These are phyloP conservation scores for Cyanistes caeruleus DNA, from an alignment of 2,113 vertebrate species.

Conservation along the genomic window DNA sequence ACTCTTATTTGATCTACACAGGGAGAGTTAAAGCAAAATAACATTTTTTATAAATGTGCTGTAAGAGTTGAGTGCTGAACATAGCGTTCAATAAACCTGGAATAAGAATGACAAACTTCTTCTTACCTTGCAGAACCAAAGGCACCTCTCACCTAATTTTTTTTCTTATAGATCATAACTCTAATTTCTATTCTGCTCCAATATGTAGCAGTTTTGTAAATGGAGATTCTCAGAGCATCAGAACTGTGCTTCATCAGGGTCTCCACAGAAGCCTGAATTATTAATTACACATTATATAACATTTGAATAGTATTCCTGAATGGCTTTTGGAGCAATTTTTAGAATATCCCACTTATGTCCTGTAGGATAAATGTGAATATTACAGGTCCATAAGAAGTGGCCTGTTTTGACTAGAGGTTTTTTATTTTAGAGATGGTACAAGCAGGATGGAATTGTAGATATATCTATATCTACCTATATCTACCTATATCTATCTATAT, in stretches of 20 bases:
- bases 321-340: neutral
- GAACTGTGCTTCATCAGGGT: neutral
- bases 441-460: neutral
- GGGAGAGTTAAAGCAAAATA: neutral
- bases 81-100: neutral
- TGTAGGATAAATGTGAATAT: neutral
- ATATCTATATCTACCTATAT: neutral
- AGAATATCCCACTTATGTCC: neutral
- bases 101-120: neutral
- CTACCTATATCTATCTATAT: too few relatives aligned
- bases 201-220: neutral
- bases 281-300: neutral
- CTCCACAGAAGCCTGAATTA: neutral
- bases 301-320: neutral
- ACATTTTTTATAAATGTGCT: neutral
- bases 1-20: neutral
- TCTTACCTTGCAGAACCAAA: neutral
- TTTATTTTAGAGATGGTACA: neutral
- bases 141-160: neutral
- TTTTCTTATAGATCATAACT: neutral
- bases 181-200: neutral
- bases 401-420: neutral
- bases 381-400: neutral
- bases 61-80: neutral
- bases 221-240: neutral